phyloP scores from a whole-genome alignment of 2,113 vertebrate species.

The Climacteris rufus region DNA sequence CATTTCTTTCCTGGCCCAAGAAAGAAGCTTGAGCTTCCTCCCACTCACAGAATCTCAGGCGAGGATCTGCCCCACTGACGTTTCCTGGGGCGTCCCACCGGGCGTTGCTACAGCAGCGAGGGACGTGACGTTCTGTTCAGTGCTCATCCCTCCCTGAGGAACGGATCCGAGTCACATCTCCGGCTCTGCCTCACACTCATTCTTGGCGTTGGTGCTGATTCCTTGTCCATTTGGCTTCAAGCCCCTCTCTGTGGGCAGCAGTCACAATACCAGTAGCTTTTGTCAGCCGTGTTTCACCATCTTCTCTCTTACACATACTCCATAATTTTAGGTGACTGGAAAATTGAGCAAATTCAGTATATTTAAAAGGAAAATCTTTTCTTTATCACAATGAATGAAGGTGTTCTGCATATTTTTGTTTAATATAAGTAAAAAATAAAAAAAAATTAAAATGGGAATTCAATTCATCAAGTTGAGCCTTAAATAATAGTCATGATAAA shows the following conservation, averaged over 20 bases:
- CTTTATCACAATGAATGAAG: not conserved
- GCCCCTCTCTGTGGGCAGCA: not conserved
- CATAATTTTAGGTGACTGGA: not conserved
- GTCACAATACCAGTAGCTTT: not conserved
- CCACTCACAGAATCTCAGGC: not conserved
- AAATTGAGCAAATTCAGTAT: not conserved
- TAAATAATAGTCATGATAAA: conserved; percentile 5
- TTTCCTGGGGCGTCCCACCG: not conserved
- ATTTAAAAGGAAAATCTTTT: not conserved
- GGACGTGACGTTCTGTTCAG: not conserved
- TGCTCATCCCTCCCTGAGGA: not conserved
- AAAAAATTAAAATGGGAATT: not conserved
- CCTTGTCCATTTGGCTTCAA: not conserved
- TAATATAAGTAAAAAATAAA: not conserved
- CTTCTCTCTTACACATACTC: not conserved
- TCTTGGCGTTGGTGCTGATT: not conserved
- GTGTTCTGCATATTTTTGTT: not conserved
- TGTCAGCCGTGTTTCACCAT: not conserved
- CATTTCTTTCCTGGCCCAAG: not conserved
- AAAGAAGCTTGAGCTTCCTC: not conserved
- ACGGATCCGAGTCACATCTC: not conserved
- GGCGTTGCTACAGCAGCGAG: not conserved
- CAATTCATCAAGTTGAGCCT: not conserved
- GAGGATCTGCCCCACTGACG: not conserved
- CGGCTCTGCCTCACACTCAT: not conserved